phyloP scores from a whole-genome alignment of 2,113 vertebrate species.

The Jacana jacana region DNA sequence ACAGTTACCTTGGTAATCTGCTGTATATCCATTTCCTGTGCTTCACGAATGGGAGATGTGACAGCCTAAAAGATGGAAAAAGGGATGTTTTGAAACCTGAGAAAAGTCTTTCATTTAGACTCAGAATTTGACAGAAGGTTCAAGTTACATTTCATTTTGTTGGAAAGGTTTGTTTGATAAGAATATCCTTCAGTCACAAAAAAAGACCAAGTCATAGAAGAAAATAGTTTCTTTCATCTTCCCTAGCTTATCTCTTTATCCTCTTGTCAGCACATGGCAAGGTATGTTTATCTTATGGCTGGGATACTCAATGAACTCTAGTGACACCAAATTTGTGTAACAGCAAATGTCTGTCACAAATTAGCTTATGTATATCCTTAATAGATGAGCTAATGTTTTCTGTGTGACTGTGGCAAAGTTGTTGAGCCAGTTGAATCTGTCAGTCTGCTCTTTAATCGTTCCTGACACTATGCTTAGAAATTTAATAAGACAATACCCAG shows the following conservation, averaged over 20 bases:
- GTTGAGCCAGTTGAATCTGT: neutral
- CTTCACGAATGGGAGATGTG: neutral
- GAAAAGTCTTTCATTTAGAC: neutral
- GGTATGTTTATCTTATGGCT: neutral
- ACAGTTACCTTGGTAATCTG: neutral
- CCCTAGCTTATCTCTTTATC: neutral
- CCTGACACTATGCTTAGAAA: neutral
- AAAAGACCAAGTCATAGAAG: neutral
- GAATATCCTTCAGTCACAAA: neutral
- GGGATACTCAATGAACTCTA: neutral
- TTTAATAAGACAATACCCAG: slow-evolving; percentile 33
- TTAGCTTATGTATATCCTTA: neutral
- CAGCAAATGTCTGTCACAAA: neutral
- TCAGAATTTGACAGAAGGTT: neutral
- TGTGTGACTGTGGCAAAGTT: neutral
- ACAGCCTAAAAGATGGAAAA: neutral
- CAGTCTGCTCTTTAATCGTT: neutral
- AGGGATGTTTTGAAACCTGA: neutral
- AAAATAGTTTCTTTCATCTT: neutral
- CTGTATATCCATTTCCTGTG: neutral
- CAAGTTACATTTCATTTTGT: neutral
- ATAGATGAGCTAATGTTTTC: neutral
- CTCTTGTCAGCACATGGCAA: neutral
- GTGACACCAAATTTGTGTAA: neutral
- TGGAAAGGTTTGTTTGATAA: neutral